Conservation (phyloP, 2,888 invertebrate species). For the Macrosoma leucophasiata region DNA sequence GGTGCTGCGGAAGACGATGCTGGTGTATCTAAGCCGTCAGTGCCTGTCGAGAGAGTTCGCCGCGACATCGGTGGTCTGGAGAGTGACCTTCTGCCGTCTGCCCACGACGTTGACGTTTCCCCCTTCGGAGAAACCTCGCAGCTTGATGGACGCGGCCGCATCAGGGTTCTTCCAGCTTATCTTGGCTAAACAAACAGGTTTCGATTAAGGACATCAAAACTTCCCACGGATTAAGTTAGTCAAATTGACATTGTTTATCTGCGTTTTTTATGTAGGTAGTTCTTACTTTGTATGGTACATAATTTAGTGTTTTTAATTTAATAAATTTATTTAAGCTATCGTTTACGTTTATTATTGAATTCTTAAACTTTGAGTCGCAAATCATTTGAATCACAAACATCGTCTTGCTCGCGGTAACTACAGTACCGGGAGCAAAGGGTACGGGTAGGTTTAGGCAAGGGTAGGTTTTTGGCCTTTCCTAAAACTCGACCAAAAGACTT, state of each 20-base stretch:
- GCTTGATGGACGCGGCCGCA: slow-evolving; percentile 52
- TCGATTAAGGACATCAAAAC: not conserved
- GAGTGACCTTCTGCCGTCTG: slow-evolving; percentile 55
- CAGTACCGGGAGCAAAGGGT: no score
- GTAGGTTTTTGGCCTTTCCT: no score
- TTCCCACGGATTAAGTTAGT: not conserved
- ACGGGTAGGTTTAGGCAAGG: no score
- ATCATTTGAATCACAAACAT: no score
- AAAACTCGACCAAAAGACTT: no score
- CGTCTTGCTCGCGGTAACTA: no score
- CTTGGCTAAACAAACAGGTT: slow-evolving; percentile 43
- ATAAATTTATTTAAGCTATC: not conserved
- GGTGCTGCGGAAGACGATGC: slow-evolving; percentile 60
- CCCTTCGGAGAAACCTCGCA: slow-evolving; percentile 52
- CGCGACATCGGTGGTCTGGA: slow-evolving; percentile 53
- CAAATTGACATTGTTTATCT: not conserved
- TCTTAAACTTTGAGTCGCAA: no score
- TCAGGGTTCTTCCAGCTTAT: slow-evolving; percentile 60
- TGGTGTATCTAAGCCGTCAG: slow-evolving; percentile 47
- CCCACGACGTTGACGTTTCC: slow-evolving; percentile 46
- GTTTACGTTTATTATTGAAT: no score
- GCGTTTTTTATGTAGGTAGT: not conserved
- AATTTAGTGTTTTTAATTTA: slow-evolving; percentile 2
- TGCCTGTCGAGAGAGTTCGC: slow-evolving; percentile 29
- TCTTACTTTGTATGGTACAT: slow-evolving; percentile 2